These are phyloP conservation scores for Calyptomena viridis DNA, from an alignment of 2,113 vertebrate species.

Conservation along the genomic window DNA sequence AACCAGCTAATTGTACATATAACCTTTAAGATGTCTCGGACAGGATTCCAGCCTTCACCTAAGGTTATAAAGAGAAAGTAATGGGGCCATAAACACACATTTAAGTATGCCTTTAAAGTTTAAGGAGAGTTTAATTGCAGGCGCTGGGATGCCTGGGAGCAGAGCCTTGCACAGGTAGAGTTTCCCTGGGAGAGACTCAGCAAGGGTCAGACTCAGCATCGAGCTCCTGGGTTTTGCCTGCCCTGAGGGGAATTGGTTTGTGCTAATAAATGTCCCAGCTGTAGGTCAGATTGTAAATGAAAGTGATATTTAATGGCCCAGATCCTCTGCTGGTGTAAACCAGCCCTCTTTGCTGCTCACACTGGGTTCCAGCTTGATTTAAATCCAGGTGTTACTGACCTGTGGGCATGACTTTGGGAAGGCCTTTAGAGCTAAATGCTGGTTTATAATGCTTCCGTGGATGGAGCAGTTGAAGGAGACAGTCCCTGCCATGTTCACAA, in stretches of 20 bases:
- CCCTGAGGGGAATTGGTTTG: neutral
- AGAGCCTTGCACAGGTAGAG: neutral
- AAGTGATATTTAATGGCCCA: slow-evolving; percentile 12
- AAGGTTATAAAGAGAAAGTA: slow-evolving; percentile 70
- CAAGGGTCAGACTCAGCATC: neutral
- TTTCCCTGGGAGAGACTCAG: neutral
- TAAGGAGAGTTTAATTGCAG: slow-evolving; percentile 68
- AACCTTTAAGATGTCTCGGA: slow-evolving; percentile 66
- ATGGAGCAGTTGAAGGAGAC: neutral
- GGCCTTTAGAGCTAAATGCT: neutral
- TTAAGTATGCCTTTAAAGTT: slow-evolving; percentile 72
- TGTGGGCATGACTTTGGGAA: neutral
- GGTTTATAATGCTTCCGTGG: neutral
- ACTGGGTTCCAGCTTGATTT: neutral
- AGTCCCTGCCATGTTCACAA: neutral
- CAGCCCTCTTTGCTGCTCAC: fast-evolving
- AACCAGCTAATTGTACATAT: slow-evolving; percentile 62
- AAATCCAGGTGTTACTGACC: neutral
- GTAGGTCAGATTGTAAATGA: slow-evolving; percentile 29
- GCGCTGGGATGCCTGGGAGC: slow-evolving; percentile 11
- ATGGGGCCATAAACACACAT: slow-evolving; percentile 68
- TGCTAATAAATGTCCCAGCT: slow-evolving; percentile 19
- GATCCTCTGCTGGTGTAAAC: neutral
- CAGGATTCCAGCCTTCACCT: slow-evolving; percentile 68
- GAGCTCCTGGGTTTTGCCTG: neutral